Evolutionary conservation across 2,888 invertebrate genomes (phyloP).

Genomic region (Deilephila porcellus): DNA sequence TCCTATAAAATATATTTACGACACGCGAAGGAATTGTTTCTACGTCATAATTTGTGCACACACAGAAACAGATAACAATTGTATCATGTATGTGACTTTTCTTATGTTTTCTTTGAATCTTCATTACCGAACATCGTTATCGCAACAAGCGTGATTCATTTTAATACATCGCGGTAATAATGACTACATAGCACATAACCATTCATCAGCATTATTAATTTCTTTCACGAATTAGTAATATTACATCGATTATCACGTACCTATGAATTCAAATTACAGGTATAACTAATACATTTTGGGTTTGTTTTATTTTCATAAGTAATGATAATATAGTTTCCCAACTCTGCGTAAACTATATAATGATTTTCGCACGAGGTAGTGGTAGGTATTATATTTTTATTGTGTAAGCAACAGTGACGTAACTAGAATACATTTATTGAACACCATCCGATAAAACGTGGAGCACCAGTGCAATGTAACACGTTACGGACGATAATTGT

Average conservation of each 20-base stretch:
- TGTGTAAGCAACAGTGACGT: conserved; percentile 43
- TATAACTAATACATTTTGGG: too few species aligned
- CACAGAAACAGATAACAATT: not conserved
- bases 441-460: conserved; percentile 41
- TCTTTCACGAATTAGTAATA: not conserved
- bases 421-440: conserved; percentile 58
- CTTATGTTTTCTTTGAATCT: not conserved
- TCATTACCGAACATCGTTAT: not conserved
- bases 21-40: too few species aligned
- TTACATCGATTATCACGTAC: not conserved
- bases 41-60: not conserved
- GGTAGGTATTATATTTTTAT: not conserved
- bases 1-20: too few species aligned
- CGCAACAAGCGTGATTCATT: conserved; percentile 3
- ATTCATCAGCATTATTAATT: not conserved
- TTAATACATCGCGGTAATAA: not conserved
- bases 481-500: not conserved
- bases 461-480: conserved; percentile 28
- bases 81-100: not conserved
- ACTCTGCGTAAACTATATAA: too few species aligned
- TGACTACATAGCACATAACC: not conserved
- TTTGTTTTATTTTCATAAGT: too few species aligned
- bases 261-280: too few species aligned
- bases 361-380: not conserved
- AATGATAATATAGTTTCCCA: too few species aligned